phyloP scores from a whole-genome alignment of 53 echinoderm and acorn worm species.

The Arbacia lixula region DNA sequence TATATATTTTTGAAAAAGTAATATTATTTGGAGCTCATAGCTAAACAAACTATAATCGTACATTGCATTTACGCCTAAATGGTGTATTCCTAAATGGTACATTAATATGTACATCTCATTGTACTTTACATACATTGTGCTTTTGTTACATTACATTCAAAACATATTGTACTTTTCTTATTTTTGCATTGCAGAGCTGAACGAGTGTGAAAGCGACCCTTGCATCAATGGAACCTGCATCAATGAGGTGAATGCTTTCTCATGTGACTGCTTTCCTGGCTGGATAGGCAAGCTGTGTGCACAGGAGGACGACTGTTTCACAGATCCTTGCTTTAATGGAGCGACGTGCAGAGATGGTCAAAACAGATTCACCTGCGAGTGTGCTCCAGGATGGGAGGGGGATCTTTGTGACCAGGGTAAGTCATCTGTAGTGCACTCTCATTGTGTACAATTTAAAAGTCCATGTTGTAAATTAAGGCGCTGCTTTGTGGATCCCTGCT shows the following conservation, averaged over 20 bases:
- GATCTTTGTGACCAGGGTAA: constrained; percentile 41
- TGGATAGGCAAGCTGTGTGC: constrained; percentile 47
- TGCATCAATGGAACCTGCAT: constrained; percentile 73
- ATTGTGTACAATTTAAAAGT: too few species aligned
- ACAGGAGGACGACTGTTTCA: constrained; percentile 38
- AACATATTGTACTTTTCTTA: too few species aligned
- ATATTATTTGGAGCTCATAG: too few species aligned
- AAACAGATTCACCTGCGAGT: constrained; percentile 31
- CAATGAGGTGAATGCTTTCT: constrained; percentile 54
- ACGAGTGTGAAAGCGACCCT: constrained; percentile 54
- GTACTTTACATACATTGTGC: too few species aligned
- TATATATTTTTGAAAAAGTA: too few species aligned
- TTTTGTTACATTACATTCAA: too few species aligned
- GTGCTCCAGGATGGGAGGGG: constrained; percentile 32
- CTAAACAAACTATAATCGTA: too few species aligned
- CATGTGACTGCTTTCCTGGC: constrained; percentile 68
- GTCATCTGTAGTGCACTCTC: too few species aligned
- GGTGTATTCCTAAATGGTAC: too few species aligned
- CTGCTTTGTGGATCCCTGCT: constrained; percentile 21
- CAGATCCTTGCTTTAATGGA: constrained; percentile 50
- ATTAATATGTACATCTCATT: too few species aligned
- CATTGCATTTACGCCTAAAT: too few species aligned
- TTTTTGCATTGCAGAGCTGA: constrained; percentile 42
- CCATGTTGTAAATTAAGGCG: too few species aligned
- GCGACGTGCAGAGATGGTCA: constrained; percentile 50